These are phyloP conservation scores for Oscheius sp. DNA, from an alignment of 2,888 invertebrate genomes.

Conservation along the genomic window DNA sequence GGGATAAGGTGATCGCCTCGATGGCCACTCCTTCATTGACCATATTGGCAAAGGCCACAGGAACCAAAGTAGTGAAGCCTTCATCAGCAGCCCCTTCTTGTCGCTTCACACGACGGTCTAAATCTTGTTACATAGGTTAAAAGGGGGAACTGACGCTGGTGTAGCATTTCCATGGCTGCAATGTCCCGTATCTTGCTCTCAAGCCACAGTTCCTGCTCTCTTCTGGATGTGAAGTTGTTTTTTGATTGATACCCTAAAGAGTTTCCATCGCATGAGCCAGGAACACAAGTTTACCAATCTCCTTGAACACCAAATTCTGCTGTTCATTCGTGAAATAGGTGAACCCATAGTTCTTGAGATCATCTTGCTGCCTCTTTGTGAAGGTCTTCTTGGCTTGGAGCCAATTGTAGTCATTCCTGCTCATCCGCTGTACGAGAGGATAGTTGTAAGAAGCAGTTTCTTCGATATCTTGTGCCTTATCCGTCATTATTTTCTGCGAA, in stretches of 20 bases:
- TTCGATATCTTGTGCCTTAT: neutral
- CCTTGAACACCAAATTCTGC: neutral
- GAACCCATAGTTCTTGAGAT: neutral
- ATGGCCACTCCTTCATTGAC: conserved; percentile 17
- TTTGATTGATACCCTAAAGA: no score
- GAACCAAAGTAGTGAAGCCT: conserved; percentile 1
- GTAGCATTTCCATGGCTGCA: neutral
- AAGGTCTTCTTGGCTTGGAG: conserved; percentile 11
- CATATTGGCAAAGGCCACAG: conserved; percentile 18
- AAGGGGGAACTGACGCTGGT: neutral
- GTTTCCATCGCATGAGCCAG: no score
- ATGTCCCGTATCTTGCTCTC: conserved; percentile 6
- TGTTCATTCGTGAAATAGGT: conserved; percentile 1
- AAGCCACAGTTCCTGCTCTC: conserved; percentile 9
- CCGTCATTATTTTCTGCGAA: neutral
- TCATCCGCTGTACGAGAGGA: conserved; percentile 16
- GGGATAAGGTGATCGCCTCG: conserved; percentile 8
- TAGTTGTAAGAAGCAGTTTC: neutral
- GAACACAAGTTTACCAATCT: neutral
- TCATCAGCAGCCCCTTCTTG: conserved; percentile 24
- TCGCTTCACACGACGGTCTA: neutral
- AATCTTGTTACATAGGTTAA: neutral
- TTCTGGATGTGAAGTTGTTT: neutral
- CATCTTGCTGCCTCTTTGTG: neutral
- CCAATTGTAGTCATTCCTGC: conserved; percentile 21